Evolutionary conservation across 2,113 vertebrate species (phyloP).

Genomic region (Australoheros scitulus): DNA sequence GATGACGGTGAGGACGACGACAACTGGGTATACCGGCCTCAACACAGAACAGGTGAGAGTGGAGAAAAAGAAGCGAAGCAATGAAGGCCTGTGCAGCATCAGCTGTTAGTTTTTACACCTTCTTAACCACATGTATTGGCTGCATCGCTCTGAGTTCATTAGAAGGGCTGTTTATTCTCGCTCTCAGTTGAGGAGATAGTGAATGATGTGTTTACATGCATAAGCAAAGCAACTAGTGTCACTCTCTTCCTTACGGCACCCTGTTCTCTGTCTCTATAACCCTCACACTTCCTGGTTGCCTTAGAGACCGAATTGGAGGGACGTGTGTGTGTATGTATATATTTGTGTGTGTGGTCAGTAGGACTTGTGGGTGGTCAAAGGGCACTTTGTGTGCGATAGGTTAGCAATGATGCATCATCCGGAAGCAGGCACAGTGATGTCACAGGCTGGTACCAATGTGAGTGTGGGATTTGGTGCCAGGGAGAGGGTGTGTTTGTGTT

Average conservation of each 20-base stretch:
- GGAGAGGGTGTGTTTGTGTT: neutral
- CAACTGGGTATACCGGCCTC: slow-evolving; percentile 88
- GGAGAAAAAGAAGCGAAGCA: neutral
- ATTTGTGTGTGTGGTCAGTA: neutral
- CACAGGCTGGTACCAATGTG: slow-evolving; percentile 62
- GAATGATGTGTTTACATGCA: slow-evolving; percentile 51
- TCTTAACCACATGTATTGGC: neutral
- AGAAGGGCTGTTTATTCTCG: slow-evolving; percentile 38
- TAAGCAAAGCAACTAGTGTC: slow-evolving; percentile 44
- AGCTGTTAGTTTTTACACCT: neutral
- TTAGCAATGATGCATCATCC: slow-evolving; percentile 39
- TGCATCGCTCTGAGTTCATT: neutral
- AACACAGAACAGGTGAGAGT: slow-evolving; percentile 88
- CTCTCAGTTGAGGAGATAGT: slow-evolving; percentile 31
- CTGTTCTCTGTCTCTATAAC: slow-evolving; percentile 36
- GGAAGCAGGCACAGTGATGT: slow-evolving; percentile 44
- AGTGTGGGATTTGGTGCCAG: slow-evolving; percentile 28
- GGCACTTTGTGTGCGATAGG: slow-evolving; percentile 34
- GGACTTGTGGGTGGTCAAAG: slow-evolving; percentile 42
- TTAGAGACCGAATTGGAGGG: neutral
- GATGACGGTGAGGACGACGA: slow-evolving; percentile 81
- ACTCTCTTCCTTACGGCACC: slow-evolving; percentile 51
- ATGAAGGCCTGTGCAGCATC: no score
- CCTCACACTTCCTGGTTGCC: slow-evolving; percentile 52
- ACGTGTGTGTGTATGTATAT: neutral